These are phyloP conservation scores for Eledone cirrhosa DNA, from an alignment of 2,888 invertebrate species.

Conservation along the genomic window DNA sequence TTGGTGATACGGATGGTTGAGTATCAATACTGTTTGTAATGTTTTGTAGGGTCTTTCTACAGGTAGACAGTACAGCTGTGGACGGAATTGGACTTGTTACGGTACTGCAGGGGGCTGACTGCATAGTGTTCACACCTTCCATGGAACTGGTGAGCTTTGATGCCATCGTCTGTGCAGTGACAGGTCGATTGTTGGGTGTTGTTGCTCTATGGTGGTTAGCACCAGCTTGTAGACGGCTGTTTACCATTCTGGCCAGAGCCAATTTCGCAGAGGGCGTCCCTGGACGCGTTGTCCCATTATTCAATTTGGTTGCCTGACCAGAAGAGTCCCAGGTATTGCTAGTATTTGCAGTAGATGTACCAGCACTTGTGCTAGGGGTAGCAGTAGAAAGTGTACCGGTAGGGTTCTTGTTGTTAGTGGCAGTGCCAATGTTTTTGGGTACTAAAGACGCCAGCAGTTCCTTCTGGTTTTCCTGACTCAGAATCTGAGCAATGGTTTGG, in stretches of 20 bases:
- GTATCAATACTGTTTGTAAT: constrained; percentile 68
- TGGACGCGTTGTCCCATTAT: constrained; percentile 39
- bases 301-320: background rate
- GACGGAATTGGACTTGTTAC: background rate
- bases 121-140: background rate
- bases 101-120: background rate
- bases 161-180: constrained; percentile 27
- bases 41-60: constrained; percentile 69
- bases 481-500: constrained; percentile 26
- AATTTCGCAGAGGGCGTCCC: constrained; percentile 75
- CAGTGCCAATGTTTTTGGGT: background rate
- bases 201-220: constrained; percentile 26
- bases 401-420: background rate
- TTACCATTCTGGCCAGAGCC: constrained; percentile 90
- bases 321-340: background rate
- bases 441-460: background rate
- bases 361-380: background rate
- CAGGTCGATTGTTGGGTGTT: background rate
- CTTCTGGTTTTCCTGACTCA: background rate
- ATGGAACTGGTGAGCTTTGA: constrained; percentile 27
- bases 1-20: constrained; percentile 24
- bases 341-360: background rate
- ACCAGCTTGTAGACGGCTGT: constrained; percentile 52
- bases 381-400: background rate
- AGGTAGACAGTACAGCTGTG: background rate